Base-by-base conservation (phyloP, 2,797 vertebrate genomes). In the Poecilia velifera region DNA sequence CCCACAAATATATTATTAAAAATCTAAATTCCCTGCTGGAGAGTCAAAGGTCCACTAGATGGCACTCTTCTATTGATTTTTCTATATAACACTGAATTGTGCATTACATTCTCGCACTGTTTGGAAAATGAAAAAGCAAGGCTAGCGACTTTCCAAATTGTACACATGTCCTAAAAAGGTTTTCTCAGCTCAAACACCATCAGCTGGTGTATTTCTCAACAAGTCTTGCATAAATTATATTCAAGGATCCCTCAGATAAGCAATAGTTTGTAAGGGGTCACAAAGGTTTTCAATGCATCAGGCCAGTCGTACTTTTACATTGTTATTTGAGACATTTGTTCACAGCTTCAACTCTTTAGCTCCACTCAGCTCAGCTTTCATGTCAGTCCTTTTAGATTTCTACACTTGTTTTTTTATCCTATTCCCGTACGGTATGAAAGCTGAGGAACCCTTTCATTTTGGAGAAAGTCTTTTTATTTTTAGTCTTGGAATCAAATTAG, bases 321-420 rank as follows among this genome's bases (percentile, higher is more conserved):
- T 64, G 31, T 10, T 66, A 12, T 39, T 66, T 66, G 0, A 71
- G 66, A 75, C 31, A 6, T 84, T 59, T 39, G 72, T 73, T 81
- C 8, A 72, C 66, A 68, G 39, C 55, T 76, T 59, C 14, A 34
- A 49, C 16, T 79, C 34, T 74, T 3, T 51, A 2, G 13, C n/a
- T n/a, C n/a, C n/a, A n/a, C n/a, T n/a, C n/a, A n/a, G n/a, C 39
- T 64, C 36, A 0, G 12, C 68, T 14, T 71, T 45, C 36, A n/a
- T 72, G 57, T 77, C 0, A 28, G 73, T 68, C 51, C 1, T 41
- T 41, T 80, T 53, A 0, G 6, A 74, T 31, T 66, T 62, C 31
- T 66, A 39, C 25, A 73, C 31, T 47, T 66, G 36, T 34, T 18
- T 2, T 59, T 28, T 6, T 16, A 49, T 28, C 6, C 1, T 8